Evolutionary conservation across 2,113 vertebrate genomes (phyloP).

Genomic region (Prochilodus magdalenae): DNA sequence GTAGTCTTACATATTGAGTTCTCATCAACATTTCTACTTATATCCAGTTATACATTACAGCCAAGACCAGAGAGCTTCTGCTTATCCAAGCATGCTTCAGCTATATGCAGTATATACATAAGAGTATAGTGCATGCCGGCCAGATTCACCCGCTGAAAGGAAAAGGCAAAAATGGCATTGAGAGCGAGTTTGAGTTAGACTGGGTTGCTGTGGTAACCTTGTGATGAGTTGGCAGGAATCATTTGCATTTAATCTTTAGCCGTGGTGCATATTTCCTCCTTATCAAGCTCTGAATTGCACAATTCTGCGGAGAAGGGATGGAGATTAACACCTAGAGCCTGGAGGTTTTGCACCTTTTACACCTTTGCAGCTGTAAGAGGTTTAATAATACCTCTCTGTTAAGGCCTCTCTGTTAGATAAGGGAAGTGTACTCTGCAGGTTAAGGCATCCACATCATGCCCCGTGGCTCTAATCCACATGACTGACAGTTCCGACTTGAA

Average conservation of each 20-base stretch:
- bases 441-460: background rate
- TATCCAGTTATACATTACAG: background rate
- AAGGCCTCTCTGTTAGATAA: background rate
- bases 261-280: background rate
- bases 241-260: background rate
- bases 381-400: background rate
- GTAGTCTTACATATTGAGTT: background rate
- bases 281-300: background rate
- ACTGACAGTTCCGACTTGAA: background rate
- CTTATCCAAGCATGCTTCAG: slow-evolving; percentile 1
- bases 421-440: background rate
- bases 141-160: background rate
- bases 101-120: background rate
- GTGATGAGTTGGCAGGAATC: slow-evolving; percentile 10
- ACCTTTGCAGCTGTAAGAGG: background rate
- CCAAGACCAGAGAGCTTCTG: too few relatives aligned
- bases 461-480: too few relatives aligned
- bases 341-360: background rate
- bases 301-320: background rate
- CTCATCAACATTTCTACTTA: background rate
- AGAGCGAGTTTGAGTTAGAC: background rate
- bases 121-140: background rate
- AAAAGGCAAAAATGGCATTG: slow-evolving; percentile 13
- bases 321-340: background rate
- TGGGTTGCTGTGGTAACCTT: slow-evolving; percentile 38